Evolutionary conservation across 2,113 vertebrate species (phyloP).

Genomic region (Corythoichthys intestinalis): DNA sequence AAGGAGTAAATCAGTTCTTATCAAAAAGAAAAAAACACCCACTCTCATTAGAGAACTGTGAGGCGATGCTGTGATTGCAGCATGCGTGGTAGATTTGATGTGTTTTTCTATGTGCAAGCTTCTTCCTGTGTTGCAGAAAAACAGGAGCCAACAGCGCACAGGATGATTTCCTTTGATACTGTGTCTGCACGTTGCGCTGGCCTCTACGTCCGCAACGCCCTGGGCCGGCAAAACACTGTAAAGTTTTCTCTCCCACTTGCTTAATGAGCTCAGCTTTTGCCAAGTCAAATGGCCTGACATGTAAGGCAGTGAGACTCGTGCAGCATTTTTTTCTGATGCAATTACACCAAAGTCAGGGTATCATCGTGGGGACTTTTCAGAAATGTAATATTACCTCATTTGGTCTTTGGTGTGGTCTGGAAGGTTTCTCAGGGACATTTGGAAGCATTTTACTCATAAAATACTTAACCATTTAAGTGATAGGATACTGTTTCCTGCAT

Average conservation of each 20-base stretch:
- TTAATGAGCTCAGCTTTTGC: slow-evolving; percentile 61
- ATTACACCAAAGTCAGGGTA: slow-evolving; percentile 83
- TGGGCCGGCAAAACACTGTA: slow-evolving; percentile 62
- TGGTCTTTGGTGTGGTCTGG: slow-evolving; percentile 93
- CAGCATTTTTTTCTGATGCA: slow-evolving; percentile 81
- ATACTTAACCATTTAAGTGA: slow-evolving; percentile 93
- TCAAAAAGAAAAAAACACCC: not conserved
- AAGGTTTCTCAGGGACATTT: slow-evolving; percentile 92
- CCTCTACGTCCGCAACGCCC: slow-evolving; percentile 23
- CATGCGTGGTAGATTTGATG: not conserved
- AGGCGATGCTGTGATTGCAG: not conserved
- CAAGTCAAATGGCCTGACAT: slow-evolving; percentile 64
- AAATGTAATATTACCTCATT: slow-evolving; percentile 94
- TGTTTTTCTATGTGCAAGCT: not conserved
- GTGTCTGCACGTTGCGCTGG: slow-evolving; percentile 24
- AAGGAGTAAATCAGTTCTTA: not conserved
- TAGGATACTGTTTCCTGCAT: slow-evolving; percentile 82
- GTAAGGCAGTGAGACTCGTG: slow-evolving; percentile 59
- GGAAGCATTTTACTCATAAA: slow-evolving; percentile 97
- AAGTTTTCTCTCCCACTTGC: slow-evolving; percentile 58
- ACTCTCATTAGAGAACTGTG: not conserved
- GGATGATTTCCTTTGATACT: slow-evolving; percentile 10
- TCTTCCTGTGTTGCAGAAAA: not conserved
- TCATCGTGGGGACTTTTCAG: slow-evolving; percentile 84
- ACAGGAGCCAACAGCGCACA: not conserved